phyloP scores from a whole-genome alignment of 2,113 vertebrate genomes.

The Xiphophorus hellerii region DNA sequence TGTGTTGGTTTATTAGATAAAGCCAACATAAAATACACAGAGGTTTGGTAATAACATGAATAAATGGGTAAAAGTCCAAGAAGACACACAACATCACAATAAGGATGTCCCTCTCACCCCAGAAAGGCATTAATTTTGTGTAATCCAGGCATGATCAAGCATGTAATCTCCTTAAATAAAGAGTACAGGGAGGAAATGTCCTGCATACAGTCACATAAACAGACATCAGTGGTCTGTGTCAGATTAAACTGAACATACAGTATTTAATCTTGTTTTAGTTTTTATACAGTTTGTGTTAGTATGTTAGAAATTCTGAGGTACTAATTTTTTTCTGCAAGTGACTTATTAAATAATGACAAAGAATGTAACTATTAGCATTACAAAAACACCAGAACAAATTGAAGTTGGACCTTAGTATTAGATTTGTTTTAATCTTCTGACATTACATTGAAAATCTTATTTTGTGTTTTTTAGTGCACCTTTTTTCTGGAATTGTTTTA shows the following conservation, averaged over 20 bases:
- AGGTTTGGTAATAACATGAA: background rate
- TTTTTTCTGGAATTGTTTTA: background rate
- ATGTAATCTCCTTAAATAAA: conserved; percentile 65
- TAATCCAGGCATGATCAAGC: conserved; percentile 56
- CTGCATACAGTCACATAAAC: conserved; percentile 11
- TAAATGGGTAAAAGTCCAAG: no score
- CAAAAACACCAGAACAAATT: no score
- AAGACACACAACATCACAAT: conserved; percentile 8
- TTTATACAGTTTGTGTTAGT: background rate
- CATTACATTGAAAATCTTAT: background rate
- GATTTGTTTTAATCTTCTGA: background rate
- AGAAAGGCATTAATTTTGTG: conserved; percentile 63
- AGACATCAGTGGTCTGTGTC: conserved; percentile 21
- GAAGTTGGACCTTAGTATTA: background rate
- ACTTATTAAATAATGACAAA: no score
- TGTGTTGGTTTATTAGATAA: no score
- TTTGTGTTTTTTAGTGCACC: background rate
- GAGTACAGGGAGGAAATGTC: conserved; percentile 11
- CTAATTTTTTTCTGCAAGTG: background rate
- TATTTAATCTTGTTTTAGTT: conserved; percentile 24
- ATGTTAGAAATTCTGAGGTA: background rate
- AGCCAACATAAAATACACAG: background rate
- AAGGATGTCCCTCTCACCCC: background rate
- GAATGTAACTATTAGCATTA: no score
- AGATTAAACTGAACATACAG: conserved; percentile 25